Evolutionary conservation across 2,797 vertebrate genomes (phyloP).

Genomic region (Rhodeus uyekii): DNA sequence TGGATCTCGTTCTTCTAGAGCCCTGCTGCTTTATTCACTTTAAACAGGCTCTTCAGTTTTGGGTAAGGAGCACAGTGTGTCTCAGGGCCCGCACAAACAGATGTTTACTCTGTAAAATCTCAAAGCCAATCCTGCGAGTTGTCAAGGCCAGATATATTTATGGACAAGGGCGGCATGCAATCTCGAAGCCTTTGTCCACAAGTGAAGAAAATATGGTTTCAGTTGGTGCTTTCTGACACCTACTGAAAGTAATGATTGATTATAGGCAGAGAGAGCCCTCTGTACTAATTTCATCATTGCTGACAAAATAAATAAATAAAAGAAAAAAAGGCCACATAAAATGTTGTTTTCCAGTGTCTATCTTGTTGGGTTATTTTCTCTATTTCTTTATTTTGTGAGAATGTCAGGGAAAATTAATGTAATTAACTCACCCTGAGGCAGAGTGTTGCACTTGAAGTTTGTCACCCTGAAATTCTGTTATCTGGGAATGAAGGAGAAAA

Average conservation of each 20-base stretch:
- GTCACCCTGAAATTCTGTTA: conserved; percentile 82
- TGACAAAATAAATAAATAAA: conserved; percentile 64
- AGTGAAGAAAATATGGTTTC: conserved; percentile 76
- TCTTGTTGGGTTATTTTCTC: conserved; percentile 66
- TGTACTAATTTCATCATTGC: conserved; percentile 77
- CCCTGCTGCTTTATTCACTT: conserved; percentile 17
- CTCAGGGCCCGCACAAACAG: conserved; percentile 61
- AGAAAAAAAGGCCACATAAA: conserved; percentile 41
- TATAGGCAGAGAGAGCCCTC: conserved; percentile 76
- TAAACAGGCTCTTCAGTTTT: conserved; percentile 50
- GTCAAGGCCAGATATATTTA: conserved; percentile 76
- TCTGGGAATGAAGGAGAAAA: conserved; percentile 68
- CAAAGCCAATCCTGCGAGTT: conserved; percentile 71
- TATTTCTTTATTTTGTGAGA: conserved; percentile 60
- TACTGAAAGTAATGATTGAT: conserved; percentile 81
- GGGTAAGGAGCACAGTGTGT: conserved; percentile 55
- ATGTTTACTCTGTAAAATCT: conserved; percentile 65
- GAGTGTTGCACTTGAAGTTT: conserved; percentile 75
- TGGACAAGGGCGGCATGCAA: conserved; percentile 76
- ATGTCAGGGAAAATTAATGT: conserved; percentile 78
- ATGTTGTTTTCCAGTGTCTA: conserved; percentile 55
- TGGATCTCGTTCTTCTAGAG: neutral
- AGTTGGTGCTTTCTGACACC: conserved; percentile 69
- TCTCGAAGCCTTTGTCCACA: conserved; percentile 77
- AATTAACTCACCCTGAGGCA: conserved; percentile 78